These are phyloP conservation scores for Amphimedon queenslandica DNA, from an alignment of 37 sponge, comb jelly and placozoan genomes.

Conservation along the genomic window DNA sequence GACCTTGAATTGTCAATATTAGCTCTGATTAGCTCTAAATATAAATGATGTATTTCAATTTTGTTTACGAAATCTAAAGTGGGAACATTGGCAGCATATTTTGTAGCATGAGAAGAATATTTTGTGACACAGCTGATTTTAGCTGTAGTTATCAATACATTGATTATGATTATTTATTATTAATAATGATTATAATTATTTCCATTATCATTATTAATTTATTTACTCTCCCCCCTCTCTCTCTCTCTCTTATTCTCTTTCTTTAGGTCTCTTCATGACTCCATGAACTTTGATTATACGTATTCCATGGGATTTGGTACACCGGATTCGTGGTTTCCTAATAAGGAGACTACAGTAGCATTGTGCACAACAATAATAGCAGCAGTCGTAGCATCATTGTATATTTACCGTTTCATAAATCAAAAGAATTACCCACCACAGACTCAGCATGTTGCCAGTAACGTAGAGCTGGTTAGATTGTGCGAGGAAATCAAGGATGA, in stretches of 20 bases:
- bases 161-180: no score
- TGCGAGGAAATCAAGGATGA: neutral
- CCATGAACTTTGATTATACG: neutral
- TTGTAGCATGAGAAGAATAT: no score
- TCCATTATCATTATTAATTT: no score
- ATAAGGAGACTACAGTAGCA: neutral
- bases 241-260: neutral
- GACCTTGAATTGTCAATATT: no score
- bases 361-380: constrained; percentile 1
- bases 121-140: no score
- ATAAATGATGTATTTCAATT: no score
- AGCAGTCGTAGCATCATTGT: constrained; percentile 1
- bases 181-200: no score
- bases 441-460: neutral
- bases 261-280: constrained; percentile 4
- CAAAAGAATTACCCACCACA: neutral
- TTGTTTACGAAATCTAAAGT: no score
- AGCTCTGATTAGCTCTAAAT: no score
- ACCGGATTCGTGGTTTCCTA: constrained; percentile 2
- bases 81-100: no score
- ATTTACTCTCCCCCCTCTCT: no score
- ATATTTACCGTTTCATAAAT: neutral
- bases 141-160: no score
- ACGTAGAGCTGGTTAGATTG: neutral
- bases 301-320: constrained; percentile 1